Evolutionary conservation across 92 coral and sea anemone genomes (phyloP).

Genomic region (Phenganax stokvisi): DNA sequence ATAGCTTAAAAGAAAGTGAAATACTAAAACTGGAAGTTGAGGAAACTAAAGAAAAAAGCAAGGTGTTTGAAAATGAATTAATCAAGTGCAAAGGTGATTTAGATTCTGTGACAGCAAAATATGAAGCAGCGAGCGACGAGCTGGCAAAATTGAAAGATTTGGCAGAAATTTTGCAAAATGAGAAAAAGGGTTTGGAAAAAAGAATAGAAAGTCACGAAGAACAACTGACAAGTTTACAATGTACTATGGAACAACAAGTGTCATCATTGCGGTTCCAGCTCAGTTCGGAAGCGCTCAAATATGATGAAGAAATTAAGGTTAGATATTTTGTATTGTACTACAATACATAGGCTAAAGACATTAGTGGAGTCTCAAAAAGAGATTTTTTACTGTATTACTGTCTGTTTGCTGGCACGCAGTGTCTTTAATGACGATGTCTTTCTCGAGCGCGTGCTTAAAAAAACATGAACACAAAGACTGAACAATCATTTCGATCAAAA

Average conservation of each 20-base stretch:
- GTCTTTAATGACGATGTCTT: no score
- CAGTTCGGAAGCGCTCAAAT: constrained; percentile 90
- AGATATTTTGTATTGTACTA: neutral
- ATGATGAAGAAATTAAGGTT: constrained; percentile 86
- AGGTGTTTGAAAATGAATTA: constrained; percentile 13
- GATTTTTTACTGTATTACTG: no score
- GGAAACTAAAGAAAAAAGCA: neutral
- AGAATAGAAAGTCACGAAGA: constrained; percentile 67
- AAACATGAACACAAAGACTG: no score
- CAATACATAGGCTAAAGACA: no score
- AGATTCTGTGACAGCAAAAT: constrained; percentile 34
- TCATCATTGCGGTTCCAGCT: constrained; percentile 89
- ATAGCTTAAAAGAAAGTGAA: constrained; percentile 11
- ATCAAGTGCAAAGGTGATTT: constrained; percentile 26
- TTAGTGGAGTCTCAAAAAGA: no score
- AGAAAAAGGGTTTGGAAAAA: constrained; percentile 52
- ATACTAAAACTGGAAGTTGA: constrained; percentile 27
- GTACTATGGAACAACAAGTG: constrained; percentile 92
- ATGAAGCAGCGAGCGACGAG: constrained; percentile 35
- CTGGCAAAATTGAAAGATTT: constrained; percentile 50
- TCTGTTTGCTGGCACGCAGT: no score
- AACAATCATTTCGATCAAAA: no score
- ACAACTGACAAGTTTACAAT: constrained; percentile 68
- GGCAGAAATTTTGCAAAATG: constrained; percentile 50
- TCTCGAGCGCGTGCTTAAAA: no score